A percentile compares a stretch with the other conserved stretches of the same genome.
Evolutionary conservation across 37 sponge, comb jelly and placozoan genomes (phyloP).

Genomic region (Lycopodina hypogea): DNA sequence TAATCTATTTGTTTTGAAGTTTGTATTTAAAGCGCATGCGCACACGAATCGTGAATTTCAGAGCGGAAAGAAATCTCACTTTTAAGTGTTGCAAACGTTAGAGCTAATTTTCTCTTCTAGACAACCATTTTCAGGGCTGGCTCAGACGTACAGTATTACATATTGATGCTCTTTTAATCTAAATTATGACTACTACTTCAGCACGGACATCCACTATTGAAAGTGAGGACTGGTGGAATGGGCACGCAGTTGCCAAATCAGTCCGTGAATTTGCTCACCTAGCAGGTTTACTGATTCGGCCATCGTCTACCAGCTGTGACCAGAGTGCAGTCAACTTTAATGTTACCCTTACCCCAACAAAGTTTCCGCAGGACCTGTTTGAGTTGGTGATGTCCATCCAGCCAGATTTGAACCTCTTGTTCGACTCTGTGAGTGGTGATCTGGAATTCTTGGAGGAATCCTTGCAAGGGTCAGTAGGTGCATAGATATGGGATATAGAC

Average conservation of each 20-base stretch:
- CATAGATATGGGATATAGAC: too few relatives aligned
- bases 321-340: neutral
- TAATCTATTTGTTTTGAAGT: too few relatives aligned
- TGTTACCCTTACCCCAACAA: conserved; percentile 33
- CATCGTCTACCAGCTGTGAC: conserved; percentile 2
- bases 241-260: neutral
- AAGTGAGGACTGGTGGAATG: conserved; percentile 19
- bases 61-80: too few relatives aligned
- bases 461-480: conserved; percentile 5
- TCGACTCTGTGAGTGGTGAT: conserved; percentile 42
- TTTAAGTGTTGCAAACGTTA: too few relatives aligned
- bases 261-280: conserved; percentile 15
- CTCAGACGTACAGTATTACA: too few relatives aligned
- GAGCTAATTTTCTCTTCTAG: too few relatives aligned
- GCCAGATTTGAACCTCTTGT: conserved; percentile 27
- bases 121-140: too few relatives aligned
- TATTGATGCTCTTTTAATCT: too few relatives aligned
- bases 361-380: conserved; percentile 51
- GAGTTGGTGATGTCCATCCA: conserved; percentile 36
- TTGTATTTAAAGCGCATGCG: too few relatives aligned
- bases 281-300: conserved; percentile 1
- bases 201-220: too few relatives aligned
- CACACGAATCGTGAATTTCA: too few relatives aligned
- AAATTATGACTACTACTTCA: too few relatives aligned
- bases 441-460: conserved; percentile 33